Percentiles rank a stretch among this genome's conserved stretches.
These are phyloP conservation scores for Siniperca chuatsi DNA, from an alignment of 2,113 vertebrate species.

Conservation along the genomic window DNA sequence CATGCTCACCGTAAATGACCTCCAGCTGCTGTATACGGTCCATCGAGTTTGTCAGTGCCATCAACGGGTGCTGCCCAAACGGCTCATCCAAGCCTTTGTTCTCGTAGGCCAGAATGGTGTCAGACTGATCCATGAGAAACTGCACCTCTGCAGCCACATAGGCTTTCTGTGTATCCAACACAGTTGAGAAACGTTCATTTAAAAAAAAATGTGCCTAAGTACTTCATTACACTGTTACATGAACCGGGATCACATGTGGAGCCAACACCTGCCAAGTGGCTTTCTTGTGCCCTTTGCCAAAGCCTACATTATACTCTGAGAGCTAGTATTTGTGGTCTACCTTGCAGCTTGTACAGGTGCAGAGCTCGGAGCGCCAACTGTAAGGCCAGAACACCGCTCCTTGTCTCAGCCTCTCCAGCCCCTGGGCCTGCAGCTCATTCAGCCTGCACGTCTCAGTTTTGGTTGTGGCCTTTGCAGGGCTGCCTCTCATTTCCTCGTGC, in stretches of 20 bases:
- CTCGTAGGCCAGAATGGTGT: constrained; percentile 95
- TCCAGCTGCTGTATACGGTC: constrained; percentile 94
- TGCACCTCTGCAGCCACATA: constrained; percentile 90
- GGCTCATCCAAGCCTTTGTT: constrained; percentile 89
- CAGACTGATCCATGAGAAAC: constrained; percentile 93
- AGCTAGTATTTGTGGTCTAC: constrained; percentile 70
- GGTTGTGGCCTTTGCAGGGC: constrained; percentile 1
- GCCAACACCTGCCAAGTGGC: neutral
- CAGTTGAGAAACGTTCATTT: neutral
- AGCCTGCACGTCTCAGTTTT: constrained; percentile 81
- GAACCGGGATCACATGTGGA: neutral
- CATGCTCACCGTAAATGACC: constrained; percentile 91
- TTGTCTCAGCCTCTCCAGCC: constrained; percentile 71
- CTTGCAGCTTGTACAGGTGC: constrained; percentile 91
- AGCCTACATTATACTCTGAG: neutral
- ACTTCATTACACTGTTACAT: neutral
- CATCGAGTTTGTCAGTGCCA: constrained; percentile 91
- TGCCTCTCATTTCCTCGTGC: constrained; percentile 63
- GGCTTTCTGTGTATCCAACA: constrained; percentile 84
- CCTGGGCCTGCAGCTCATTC: constrained; percentile 82
- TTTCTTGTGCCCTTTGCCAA: neutral
- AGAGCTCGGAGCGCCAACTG: constrained; percentile 92
- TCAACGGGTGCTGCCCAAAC: constrained; percentile 88
- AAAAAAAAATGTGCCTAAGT: neutral
- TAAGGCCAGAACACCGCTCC: constrained; percentile 93